Conservation (phyloP, 2,888 invertebrate genomes). For the Serrognathus titanus region DNA sequence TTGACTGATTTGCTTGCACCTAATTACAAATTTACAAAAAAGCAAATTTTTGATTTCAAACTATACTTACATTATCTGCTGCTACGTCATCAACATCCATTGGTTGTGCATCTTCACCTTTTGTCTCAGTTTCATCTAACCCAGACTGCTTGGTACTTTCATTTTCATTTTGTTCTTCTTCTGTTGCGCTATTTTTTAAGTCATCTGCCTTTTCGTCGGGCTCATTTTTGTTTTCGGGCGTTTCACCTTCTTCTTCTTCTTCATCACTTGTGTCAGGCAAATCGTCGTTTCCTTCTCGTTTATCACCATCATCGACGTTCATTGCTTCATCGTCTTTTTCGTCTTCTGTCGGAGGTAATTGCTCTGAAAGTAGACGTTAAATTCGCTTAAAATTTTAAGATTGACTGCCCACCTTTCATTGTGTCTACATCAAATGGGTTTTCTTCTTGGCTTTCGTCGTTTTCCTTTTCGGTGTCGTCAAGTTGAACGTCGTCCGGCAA, state of each 20-base stretch:
- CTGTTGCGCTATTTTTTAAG: slow-evolving; percentile 20
- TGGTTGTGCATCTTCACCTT: slow-evolving; percentile 31
- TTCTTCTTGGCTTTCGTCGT: slow-evolving; percentile 64
- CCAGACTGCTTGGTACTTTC: slow-evolving; percentile 26
- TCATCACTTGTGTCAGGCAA: slow-evolving; percentile 38
- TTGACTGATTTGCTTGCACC: slow-evolving; percentile 49
- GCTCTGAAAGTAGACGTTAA: slow-evolving; percentile 19
- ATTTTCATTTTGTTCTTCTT: slow-evolving; percentile 30
- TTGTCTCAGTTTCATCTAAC: slow-evolving; percentile 34
- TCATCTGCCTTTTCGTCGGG: slow-evolving; percentile 35
- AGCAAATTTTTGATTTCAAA: background rate
- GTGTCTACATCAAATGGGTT: slow-evolving; percentile 85
- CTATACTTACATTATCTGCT: slow-evolving; percentile 47
- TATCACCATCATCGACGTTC: slow-evolving; percentile 28
- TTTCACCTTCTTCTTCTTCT: slow-evolving; percentile 35
- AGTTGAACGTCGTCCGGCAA: slow-evolving; percentile 82
- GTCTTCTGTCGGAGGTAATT: slow-evolving; percentile 28
- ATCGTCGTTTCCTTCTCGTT: slow-evolving; percentile 37
- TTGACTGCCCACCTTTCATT: slow-evolving; percentile 57
- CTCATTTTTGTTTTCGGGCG: slow-evolving; percentile 31
- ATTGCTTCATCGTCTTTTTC: slow-evolving; percentile 37
- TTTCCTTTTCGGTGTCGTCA: slow-evolving; percentile 66
- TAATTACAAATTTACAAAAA: slow-evolving; percentile 31
- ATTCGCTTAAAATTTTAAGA: slow-evolving; percentile 3
- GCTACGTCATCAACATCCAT: slow-evolving; percentile 49